Percentiles rank a stretch among this genome's conserved stretches.
These are phyloP conservation scores for Acanthis flammea DNA, from an alignment of 2,797 vertebrate species.

Conservation along the genomic window DNA sequence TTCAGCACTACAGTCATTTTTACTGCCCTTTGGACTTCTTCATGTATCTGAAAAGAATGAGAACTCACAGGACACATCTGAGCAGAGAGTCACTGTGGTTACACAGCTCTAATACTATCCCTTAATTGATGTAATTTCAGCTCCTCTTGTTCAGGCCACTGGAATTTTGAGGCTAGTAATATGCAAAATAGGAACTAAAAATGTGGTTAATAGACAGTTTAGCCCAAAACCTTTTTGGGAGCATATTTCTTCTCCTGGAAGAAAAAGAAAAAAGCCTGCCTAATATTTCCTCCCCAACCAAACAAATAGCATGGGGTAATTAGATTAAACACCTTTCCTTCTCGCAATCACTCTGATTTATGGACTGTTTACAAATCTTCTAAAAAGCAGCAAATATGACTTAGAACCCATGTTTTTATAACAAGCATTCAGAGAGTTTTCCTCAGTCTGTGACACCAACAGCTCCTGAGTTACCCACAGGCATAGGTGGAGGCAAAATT, in stretches of 20 bases:
- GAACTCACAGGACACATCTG: not conserved
- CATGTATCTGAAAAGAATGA: not conserved
- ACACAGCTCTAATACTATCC: not conserved
- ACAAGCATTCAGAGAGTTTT: not conserved
- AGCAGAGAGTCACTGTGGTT: not conserved
- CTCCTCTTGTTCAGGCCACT: not conserved
- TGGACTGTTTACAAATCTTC: not conserved
- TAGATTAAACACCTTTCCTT: not conserved
- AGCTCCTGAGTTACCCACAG: not conserved
- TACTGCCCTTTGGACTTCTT: not conserved
- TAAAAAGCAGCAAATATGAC: not conserved
- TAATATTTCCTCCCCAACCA: not conserved
- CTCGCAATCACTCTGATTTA: not conserved
- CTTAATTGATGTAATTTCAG: not conserved
- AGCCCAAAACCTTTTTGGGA: not conserved
- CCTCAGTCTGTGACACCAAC: not conserved
- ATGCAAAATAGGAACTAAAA: not conserved
- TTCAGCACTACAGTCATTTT: not conserved
- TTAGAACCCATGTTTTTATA: not conserved
- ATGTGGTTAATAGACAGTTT: not conserved
- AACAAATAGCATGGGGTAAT: not conserved
- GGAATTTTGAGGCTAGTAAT: not conserved
- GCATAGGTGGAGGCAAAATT: not conserved
- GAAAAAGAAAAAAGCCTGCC: not conserved
- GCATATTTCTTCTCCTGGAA: not conserved